Evolutionary conservation across 2,888 invertebrate genomes (phyloP).

Genomic region (Schizaphis graminum): DNA sequence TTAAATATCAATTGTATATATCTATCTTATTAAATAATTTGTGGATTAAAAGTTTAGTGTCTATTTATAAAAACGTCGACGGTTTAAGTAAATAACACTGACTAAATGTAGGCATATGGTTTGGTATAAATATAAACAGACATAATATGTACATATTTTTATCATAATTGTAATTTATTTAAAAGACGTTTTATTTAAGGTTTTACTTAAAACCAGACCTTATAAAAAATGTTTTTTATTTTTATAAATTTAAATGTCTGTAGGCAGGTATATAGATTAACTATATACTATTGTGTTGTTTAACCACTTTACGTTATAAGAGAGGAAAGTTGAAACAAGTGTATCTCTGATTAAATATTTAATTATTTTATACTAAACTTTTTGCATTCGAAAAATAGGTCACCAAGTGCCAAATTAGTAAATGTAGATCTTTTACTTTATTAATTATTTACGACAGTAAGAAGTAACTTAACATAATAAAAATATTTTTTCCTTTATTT

Average conservation of each 20-base stretch:
- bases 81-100: not conserved
- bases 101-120: not conserved
- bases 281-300: not conserved
- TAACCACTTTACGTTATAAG: conserved; percentile 24
- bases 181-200: not conserved
- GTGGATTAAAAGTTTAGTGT: not conserved
- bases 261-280: not conserved
- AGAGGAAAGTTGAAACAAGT: conserved; percentile 26
- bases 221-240: not conserved
- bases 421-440: conserved; percentile 20
- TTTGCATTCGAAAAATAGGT: conserved; percentile 37
- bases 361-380: conserved; percentile 22
- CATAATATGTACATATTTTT: not conserved
- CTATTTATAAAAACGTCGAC: not conserved
- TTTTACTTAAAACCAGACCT: not conserved
- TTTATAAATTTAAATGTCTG: not conserved
- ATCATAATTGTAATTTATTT: not conserved
- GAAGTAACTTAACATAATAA: not conserved
- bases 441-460: conserved; percentile 19
- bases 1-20: not conserved
- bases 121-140: not conserved
- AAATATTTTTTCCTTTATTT: not conserved
- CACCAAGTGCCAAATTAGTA: conserved; percentile 15
- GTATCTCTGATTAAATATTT: conserved; percentile 35
- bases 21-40: not conserved